Evolutionary conservation across 2,113 vertebrate genomes (phyloP), one percentile per base, ranked within the genome.

Genomic region (Cromileptes altivelis): DNA sequence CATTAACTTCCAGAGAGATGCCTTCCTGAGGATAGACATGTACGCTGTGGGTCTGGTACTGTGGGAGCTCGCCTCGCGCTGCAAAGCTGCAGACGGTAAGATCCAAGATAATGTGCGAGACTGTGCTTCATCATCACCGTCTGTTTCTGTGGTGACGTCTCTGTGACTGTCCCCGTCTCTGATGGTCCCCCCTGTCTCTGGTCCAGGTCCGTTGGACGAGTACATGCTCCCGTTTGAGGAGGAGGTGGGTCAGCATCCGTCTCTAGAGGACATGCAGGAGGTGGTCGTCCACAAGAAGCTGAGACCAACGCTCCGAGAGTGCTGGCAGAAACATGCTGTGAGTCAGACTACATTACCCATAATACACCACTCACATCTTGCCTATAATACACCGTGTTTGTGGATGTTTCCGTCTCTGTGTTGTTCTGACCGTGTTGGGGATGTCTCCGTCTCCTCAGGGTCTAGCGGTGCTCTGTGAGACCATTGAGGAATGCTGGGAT

Each of bases 221-320:
- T 99, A 98, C 89, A 96, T 97, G 95, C 91, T 98, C 82, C 97
- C 98, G 0, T 99, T 97, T 84, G 98, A 98, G 87, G 98, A 99
- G 89, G 98, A 99, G 93, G 96, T 97, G 50, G 98, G 98, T 25
- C 97, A 97, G 85, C 97, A 99, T 91, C 97, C 98, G 3, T 97
- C 97, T 52, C 95, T 99, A 21, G 98, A 99, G 95, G 97, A 98
- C 92, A 98, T 98, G 97, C 97, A 99, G 94, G 98, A 99, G 10
- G 97, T 98, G 2, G 98, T 99, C n/a, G 98, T 99, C 72, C 97
- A 99, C 92, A 98, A 98, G 94, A 99, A 99, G 94, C 96, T 97
- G 91, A 95, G 97, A 76, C 97, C 97, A 2, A 86, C 95, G 37
- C 94, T 99, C 67, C 94, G 97, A 92, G 97, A 98, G 85, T 97